These are phyloP conservation scores for Spodoptera littoralis DNA, from an alignment of 2,888 invertebrate species.

Conservation along the genomic window DNA sequence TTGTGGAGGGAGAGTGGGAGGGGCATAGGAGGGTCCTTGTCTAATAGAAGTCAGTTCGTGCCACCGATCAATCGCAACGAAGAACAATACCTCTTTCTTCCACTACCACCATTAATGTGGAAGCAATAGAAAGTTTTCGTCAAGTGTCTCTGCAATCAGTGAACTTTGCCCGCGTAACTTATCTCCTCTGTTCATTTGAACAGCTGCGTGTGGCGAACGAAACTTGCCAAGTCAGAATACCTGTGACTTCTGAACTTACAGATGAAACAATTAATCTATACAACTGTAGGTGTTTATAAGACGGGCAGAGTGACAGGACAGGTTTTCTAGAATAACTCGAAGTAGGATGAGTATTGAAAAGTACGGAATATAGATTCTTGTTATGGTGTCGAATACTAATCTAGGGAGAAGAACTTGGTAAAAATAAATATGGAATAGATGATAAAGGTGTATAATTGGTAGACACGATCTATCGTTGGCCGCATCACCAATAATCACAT, in stretches of 20 bases:
- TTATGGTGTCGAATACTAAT: no score
- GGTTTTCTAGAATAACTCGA: not conserved
- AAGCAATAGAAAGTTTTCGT: conserved; percentile 64
- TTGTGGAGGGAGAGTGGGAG: conserved; percentile 31
- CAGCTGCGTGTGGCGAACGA: conserved; percentile 21
- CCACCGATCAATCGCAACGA: conserved; percentile 53
- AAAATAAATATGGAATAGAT: no score
- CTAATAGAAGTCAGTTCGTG: conserved; percentile 50
- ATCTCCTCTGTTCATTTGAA: conserved; percentile 48
- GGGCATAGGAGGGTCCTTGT: conserved; percentile 39
- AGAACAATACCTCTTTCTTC: conserved; percentile 49
- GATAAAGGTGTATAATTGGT: no score
- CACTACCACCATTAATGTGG: conserved; percentile 58
- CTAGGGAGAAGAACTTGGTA: no score
- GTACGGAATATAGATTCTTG: no score
- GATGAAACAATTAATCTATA: conserved; percentile 5
- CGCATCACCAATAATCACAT: no score
- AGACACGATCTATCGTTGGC: no score
- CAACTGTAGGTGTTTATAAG: not conserved
- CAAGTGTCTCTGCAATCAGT: conserved; percentile 63
- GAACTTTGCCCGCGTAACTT: conserved; percentile 56
- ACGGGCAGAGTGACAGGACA: conserved; percentile 1
- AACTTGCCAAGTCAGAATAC: conserved; percentile 8
- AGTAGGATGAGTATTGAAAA: no score
- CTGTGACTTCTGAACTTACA: conserved; percentile 3